Conservation (phyloP, 1,140 invertebrate species). For the Drosophila nannoptera region DNA sequence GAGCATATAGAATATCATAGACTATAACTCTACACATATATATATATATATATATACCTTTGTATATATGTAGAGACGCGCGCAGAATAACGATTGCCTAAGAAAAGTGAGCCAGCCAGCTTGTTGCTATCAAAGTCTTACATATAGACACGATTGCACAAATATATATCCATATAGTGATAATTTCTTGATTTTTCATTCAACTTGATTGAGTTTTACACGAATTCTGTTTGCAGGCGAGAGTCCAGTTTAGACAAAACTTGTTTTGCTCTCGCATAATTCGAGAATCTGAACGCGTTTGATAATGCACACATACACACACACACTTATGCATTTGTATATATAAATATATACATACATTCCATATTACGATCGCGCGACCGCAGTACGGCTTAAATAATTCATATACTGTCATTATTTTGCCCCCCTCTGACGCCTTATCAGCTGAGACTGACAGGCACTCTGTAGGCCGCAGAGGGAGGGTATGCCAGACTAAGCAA, state of each 20-base stretch:
- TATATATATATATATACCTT: neutral
- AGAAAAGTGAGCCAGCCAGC: neutral
- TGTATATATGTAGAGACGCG: neutral
- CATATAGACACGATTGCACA: neutral
- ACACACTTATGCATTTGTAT: neutral
- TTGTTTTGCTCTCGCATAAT: slow-evolving; percentile 7
- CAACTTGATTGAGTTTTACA: neutral
- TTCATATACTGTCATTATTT: neutral
- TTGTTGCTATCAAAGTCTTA: neutral
- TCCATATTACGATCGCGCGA: neutral
- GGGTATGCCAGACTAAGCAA: neutral
- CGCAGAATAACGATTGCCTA: neutral
- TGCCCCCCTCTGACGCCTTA: neutral
- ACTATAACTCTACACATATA: neutral
- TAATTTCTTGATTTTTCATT: too few species aligned
- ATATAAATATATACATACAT: neutral
- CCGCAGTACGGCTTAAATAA: neutral
- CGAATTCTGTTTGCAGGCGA: too few species aligned
- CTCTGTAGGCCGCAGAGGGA: neutral
- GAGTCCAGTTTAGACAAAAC: slow-evolving; percentile 1
- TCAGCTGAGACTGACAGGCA: neutral
- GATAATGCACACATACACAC: neutral
- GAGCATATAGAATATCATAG: neutral
- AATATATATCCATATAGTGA: too few species aligned
- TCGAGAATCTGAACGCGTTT: neutral